phyloP scores from a whole-genome alignment of 2,797 vertebrate genomes.

The Dendrocincla fuliginosa region DNA sequence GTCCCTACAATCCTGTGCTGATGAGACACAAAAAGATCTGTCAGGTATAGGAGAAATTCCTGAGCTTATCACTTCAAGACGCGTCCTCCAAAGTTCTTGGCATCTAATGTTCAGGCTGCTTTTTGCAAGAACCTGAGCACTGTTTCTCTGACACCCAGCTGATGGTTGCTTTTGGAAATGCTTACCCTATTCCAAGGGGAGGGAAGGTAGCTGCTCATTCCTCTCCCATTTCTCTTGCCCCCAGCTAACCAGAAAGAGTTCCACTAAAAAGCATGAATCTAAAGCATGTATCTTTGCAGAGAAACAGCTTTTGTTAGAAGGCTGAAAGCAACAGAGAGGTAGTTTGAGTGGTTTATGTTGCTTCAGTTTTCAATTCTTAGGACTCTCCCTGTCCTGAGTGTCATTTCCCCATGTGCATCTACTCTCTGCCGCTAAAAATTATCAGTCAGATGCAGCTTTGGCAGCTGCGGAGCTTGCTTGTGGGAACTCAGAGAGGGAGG shows the following conservation, averaged over 20 bases:
- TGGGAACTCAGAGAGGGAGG: background rate
- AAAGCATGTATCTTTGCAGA: background rate
- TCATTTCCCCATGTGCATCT: background rate
- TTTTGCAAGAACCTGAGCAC: background rate
- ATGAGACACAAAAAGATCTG: background rate
- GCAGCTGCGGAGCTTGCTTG: background rate
- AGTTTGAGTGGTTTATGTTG: background rate
- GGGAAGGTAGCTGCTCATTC: background rate
- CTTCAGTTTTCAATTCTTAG: background rate
- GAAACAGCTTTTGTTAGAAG: background rate
- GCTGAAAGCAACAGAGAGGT: background rate
- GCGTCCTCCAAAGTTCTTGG: background rate
- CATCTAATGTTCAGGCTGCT: background rate
- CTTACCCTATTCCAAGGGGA: background rate
- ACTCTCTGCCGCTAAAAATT: background rate
- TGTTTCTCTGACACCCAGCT: background rate
- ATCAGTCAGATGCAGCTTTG: background rate
- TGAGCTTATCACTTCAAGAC: background rate
- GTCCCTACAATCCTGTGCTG: background rate
- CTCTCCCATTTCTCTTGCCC: background rate
- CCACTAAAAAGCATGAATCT: fast-evolving
- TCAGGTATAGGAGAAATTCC: background rate
- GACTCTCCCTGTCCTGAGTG: fast-evolving
- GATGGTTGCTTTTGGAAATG: background rate
- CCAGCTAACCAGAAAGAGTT: background rate